phyloP scores from a whole-genome alignment of 2,797 vertebrate genomes.

The Limosa lapponica region DNA sequence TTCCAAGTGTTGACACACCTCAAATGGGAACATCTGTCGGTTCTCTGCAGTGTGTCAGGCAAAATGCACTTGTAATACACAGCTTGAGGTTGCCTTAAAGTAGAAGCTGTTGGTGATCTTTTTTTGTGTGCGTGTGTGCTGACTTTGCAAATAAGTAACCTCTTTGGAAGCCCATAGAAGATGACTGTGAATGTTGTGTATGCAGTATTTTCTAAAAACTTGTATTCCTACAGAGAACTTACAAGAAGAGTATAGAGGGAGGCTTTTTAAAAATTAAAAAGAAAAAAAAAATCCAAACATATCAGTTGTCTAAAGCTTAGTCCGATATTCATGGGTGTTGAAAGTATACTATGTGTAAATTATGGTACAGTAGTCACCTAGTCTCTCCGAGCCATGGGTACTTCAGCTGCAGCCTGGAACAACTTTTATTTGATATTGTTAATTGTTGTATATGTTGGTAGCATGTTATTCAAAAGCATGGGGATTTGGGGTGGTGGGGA shows the following conservation, averaged over 20 bases:
- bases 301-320: not conserved
- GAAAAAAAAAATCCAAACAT: not conserved
- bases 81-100: conserved; percentile 30
- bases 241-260: not conserved
- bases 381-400: not conserved
- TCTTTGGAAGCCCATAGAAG: conserved; percentile 3
- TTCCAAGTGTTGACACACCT: not conserved
- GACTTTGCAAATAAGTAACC: conserved; percentile 17
- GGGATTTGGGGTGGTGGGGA: not conserved
- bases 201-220: conserved; percentile 47
- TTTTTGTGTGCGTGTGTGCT: not conserved
- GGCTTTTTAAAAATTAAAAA: not conserved
- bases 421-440: not conserved
- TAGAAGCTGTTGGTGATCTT: not conserved
- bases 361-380: not conserved
- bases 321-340: not conserved
- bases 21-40: not conserved
- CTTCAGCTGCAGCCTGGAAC: not conserved
- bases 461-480: not conserved
- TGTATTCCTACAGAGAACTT: conserved; percentile 11
- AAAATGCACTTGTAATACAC: conserved; percentile 5
- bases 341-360: not conserved
- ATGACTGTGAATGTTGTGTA: not conserved
- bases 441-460: not conserved
- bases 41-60: not conserved